phyloP scores from a whole-genome alignment of 2,797 vertebrate species.

The Trachurus trachurus region DNA sequence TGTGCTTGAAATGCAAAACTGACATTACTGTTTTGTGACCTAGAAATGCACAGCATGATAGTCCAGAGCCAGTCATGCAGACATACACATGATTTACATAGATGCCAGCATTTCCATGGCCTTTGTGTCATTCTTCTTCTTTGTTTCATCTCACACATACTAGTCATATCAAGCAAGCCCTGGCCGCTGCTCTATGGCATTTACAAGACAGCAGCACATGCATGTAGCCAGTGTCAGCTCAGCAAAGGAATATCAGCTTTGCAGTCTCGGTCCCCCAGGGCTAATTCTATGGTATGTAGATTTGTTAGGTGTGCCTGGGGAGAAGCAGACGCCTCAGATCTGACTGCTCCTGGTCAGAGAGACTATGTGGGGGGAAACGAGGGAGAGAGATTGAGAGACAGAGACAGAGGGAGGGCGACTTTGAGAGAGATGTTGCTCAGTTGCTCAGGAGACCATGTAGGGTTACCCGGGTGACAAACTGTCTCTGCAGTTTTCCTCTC shows the following conservation, averaged over 20 bases:
- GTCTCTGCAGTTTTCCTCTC: conserved; percentile 64
- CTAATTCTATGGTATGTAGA: conserved; percentile 66
- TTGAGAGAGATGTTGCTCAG: conserved; percentile 69
- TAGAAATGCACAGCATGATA: conserved; percentile 31
- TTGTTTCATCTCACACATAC: conserved; percentile 40
- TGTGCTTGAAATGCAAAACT: conserved; percentile 73
- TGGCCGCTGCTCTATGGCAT: conserved; percentile 63
- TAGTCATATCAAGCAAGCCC: conserved; percentile 26
- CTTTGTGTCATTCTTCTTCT: conserved; percentile 23
- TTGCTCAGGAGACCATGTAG: conserved; percentile 71
- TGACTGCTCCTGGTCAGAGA: conserved; percentile 56
- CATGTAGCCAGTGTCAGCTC: conserved; percentile 26
- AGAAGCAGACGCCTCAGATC: conserved; percentile 56
- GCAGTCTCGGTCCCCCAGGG: conserved; percentile 29
- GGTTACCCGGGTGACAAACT: conserved; percentile 78
- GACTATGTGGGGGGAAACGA: conserved; percentile 17
- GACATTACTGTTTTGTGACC: conserved; percentile 61
- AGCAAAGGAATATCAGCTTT: conserved; percentile 47
- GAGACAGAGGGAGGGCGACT: conserved; percentile 53
- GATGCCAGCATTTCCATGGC: conserved; percentile 50
- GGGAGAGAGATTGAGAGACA: conserved; percentile 31
- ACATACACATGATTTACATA: conserved; percentile 68
- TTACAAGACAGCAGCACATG: conserved; percentile 45
- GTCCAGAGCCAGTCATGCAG: conserved; percentile 42
- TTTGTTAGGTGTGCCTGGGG: conserved; percentile 62